Evolutionary conservation across 92 coral and sea anemone species (phyloP).

Genomic region (Anthopleura xanthogrammica): DNA sequence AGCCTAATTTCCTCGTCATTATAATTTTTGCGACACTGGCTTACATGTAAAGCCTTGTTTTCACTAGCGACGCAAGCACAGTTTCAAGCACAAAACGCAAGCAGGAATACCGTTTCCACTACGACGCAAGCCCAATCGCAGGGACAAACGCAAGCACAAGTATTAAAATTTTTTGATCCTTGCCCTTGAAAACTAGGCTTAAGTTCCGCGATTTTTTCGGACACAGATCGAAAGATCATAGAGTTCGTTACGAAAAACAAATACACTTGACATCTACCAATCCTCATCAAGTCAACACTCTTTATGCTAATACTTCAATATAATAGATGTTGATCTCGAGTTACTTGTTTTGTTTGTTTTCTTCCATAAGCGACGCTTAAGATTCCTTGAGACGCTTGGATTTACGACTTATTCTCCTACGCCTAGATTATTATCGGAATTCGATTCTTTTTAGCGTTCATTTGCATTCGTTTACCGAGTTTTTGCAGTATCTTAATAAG

Average conservation of each 20-base stretch:
- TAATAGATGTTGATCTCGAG: conserved; percentile 31
- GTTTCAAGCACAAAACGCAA: too few species aligned
- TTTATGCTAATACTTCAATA: conserved; percentile 27
- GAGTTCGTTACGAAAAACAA: neutral
- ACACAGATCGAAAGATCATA: neutral
- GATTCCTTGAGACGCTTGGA: neutral
- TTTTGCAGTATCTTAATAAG: neutral
- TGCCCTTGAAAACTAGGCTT: too few species aligned
- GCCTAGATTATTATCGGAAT: neutral
- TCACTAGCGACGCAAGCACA: too few species aligned
- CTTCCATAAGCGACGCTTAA: conserved; percentile 28
- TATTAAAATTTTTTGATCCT: too few species aligned
- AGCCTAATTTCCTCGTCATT: too few species aligned
- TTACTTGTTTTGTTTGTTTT: conserved; percentile 14
- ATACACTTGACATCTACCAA: conserved; percentile 11
- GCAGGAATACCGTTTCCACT: too few species aligned
- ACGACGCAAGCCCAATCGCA: too few species aligned
- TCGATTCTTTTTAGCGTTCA: neutral
- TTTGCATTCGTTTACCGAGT: neutral
- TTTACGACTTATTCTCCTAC: neutral
- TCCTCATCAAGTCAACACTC: conserved; percentile 17
- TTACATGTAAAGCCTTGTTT: too few species aligned
- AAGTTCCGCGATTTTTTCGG: too few species aligned
- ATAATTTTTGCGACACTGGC: too few species aligned
- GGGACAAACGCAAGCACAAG: too few species aligned